Evolutionary conservation across 2,797 vertebrate genomes (phyloP), one percentile per base, ranked within the genome.

Genomic region (Ficedula albicollis): DNA sequence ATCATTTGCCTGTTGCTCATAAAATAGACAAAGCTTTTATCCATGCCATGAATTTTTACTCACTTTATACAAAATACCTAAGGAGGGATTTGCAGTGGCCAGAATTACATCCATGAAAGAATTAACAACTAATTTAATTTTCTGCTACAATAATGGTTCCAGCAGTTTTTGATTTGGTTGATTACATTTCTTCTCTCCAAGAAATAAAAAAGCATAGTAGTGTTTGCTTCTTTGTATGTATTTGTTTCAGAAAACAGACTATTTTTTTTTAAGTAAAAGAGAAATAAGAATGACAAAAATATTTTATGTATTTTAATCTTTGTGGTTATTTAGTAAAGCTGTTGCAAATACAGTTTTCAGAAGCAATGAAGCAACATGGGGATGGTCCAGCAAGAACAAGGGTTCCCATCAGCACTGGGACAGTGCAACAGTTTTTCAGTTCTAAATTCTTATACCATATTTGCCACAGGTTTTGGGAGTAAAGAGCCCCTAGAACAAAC

Each of bases 41-140:
- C 81, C 91, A 80, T 96, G 89, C 89, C 76, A 89, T 95, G 86
- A 97, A 96, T 93, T 95, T 95, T 93, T 95, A 97, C 93, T 96
- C 94, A 93, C 95, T 97, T 95, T 95, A 93, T 91, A 94, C 68
- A 97, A 94, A 97, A 96, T 95, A 94, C 93, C 96, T 96, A 96
- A 97, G 95, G 94, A 97, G 96, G 91, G 89, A 97, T 96, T 96
- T 96, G 68, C 76, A 90, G 85, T 84, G 69, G 90, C 86, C 91
- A 94, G 82, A 93, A 95, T 94, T 78, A 93, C 92, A 95, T 96
- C 90, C 91, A 77, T 92, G 87, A 74, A 97, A 90, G 62, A 97
- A 97, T 84, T 95, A 79, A 87, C 95, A 95, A 59, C 95, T 95
- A 96, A 97, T 95, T 96, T 93, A 90, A 95, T 91, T 97, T 96